Percentiles rank a stretch among this genome's conserved stretches.
Conservation (phyloP, 2,113 vertebrate genomes). For the Callorhinus ursinus region DNA sequence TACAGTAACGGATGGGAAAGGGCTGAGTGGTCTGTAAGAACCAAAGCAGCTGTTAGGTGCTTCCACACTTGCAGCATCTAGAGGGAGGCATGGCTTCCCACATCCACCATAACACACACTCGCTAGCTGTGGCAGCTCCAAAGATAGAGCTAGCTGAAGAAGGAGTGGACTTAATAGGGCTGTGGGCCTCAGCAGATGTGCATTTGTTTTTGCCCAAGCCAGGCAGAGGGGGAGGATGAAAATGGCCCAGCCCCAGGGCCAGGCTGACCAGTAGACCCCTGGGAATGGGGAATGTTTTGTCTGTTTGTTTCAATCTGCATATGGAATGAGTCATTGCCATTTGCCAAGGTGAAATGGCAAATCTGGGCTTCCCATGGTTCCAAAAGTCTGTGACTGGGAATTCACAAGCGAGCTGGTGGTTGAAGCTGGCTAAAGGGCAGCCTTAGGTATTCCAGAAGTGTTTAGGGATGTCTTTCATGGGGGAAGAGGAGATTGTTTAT, state of each 20-base stretch:
- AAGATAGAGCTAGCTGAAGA: neutral
- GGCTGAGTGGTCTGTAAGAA: neutral
- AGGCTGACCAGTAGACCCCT: neutral
- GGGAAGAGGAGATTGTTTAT: conserved; percentile 23
- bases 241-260: neutral
- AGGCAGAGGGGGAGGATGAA: neutral
- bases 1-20: neutral
- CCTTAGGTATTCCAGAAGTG: conserved; percentile 26
- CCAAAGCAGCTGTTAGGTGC: neutral
- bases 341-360: conserved; percentile 71
- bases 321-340: conserved; percentile 67
- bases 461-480: conserved; percentile 18
- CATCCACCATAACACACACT: neutral
- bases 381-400: conserved; percentile 61
- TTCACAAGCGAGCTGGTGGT: conserved; percentile 51
- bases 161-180: neutral
- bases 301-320: conserved; percentile 31
- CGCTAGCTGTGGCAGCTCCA: neutral
- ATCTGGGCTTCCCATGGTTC: conserved; percentile 71
- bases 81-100: neutral
- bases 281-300: neutral
- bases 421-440: conserved; percentile 11
- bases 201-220: neutral
- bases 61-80: neutral
- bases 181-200: neutral